Evolutionary conservation across 2,113 vertebrate genomes (phyloP).

Genomic region (Dasyornis broadbenti): DNA sequence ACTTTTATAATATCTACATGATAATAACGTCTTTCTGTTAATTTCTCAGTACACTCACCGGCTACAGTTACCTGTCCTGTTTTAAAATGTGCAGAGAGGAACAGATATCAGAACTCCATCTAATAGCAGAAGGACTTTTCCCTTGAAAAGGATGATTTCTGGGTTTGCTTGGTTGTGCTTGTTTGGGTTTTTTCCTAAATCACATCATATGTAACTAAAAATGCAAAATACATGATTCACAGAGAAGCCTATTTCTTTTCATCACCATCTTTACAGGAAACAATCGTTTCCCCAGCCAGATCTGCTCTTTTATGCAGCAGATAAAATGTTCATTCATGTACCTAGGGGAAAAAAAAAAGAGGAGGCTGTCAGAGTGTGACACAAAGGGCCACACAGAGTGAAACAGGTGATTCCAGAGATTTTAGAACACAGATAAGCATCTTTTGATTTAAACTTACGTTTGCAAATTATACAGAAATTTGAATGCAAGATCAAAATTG

Average conservation of each 20-base stretch:
- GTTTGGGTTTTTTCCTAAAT: neutral
- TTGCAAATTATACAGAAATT: neutral
- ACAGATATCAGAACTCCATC: neutral
- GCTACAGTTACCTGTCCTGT: neutral
- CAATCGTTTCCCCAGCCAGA: neutral
- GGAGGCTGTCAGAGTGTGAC: neutral
- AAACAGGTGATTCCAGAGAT: neutral
- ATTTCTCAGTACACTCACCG: neutral
- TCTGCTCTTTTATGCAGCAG: neutral
- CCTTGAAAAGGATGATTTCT: accelerated
- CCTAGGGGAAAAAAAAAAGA: neutral
- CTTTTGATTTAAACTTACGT: neutral
- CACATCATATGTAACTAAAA: neutral
- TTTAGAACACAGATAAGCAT: neutral
- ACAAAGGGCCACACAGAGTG: neutral
- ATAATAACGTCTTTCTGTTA: neutral
- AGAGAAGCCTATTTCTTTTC: neutral
- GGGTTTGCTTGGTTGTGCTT: neutral
- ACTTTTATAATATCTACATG: neutral
- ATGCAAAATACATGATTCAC: neutral
- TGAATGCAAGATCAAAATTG: neutral
- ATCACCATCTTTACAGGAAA: neutral
- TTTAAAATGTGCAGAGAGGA: neutral
- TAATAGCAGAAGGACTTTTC: neutral
- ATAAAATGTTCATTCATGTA: neutral